Base-by-base conservation (phyloP, 2,888 invertebrate genomes). In the Anthophora plumipes region DNA sequence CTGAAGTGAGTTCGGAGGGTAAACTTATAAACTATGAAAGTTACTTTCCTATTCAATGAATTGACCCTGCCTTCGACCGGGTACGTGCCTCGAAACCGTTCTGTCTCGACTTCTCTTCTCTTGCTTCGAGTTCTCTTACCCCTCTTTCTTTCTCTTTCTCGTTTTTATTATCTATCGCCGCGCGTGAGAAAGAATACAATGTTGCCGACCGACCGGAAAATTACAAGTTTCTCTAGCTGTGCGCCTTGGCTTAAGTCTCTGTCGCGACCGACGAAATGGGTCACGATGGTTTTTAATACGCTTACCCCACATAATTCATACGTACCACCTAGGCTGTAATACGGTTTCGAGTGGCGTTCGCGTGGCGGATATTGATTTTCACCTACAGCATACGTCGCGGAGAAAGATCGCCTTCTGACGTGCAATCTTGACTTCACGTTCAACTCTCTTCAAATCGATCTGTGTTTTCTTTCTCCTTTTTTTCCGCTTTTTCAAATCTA, bases 21-120 rank as follows among this genome's bases (percentile, higher is more conserved):
- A 80, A 85, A 88, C 85, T 88, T 89, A 88, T 87, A 89, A 89
- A 87, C 85, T 84, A 85, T 84, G 87, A 77, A 88, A 87, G 76
- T 89, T 89, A 78, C 82, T 87, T 80, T 79, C 59, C 85, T 67
- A 82, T 87, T 87, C 85, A 83, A 82, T 79, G 87, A 88, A 88
- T 86, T 79, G 87, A 88, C 83, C 87, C 83, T 72, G 67, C 71
- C 79, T 77, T 64, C 76, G 39, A 12, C 4, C 20, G 37, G 69
- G 63, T 85, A 87, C 85, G 85, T 87, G 87, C 77, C 64, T 63
- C 80, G 84, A 85, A 79, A 80, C 72, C 85, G 54, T 82, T 84
- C 43, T 25, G 60, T 46, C 66, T 31, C 71, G 48, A 46, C 54
- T 55, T 59, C 80, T n/a, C 77, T 69, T 22, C 66, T 17, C 41